A percentile compares a stretch with the other conserved stretches of the same genome.
Evolutionary conservation across 2,113 vertebrate genomes (phyloP).

Genomic region (Sorex araneus): DNA sequence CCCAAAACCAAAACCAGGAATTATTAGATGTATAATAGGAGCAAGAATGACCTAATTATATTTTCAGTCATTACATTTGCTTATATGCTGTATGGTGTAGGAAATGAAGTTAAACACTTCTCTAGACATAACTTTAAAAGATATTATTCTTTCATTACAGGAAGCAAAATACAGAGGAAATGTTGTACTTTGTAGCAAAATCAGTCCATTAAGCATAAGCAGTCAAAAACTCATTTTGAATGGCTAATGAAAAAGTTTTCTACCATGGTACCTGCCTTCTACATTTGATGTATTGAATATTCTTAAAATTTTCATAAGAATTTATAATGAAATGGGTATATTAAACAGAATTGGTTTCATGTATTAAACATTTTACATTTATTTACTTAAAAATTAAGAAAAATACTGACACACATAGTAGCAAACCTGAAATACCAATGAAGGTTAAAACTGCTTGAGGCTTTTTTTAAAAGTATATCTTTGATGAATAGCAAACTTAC

Average conservation of each 20-base stretch:
- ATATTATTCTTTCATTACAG: not conserved
- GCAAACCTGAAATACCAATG: not conserved
- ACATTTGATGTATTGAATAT: not conserved
- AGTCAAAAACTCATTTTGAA: not conserved
- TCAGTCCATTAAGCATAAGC: not conserved
- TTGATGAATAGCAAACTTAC: constrained; percentile 35
- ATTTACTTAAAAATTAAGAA: not conserved
- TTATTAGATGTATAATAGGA: too few species aligned
- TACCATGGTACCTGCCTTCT: not conserved
- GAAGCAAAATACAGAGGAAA: not conserved
- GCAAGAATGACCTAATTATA: too few species aligned
- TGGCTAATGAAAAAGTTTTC: not conserved
- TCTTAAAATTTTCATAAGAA: too few species aligned
- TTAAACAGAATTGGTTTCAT: too few species aligned
- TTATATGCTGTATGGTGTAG: not conserved
- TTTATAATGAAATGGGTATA: too few species aligned
- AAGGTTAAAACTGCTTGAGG: not conserved
- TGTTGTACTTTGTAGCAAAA: not conserved
- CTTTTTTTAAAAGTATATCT: constrained; percentile 9
- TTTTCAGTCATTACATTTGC: not conserved
- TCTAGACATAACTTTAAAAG: not conserved
- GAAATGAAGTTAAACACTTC: not conserved
- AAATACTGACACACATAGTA: not conserved
- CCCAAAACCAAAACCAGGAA: too few species aligned
- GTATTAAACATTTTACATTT: too few species aligned